Evolutionary conservation across 2,888 invertebrate species (phyloP).

Genomic region (Cryptus armator): DNA sequence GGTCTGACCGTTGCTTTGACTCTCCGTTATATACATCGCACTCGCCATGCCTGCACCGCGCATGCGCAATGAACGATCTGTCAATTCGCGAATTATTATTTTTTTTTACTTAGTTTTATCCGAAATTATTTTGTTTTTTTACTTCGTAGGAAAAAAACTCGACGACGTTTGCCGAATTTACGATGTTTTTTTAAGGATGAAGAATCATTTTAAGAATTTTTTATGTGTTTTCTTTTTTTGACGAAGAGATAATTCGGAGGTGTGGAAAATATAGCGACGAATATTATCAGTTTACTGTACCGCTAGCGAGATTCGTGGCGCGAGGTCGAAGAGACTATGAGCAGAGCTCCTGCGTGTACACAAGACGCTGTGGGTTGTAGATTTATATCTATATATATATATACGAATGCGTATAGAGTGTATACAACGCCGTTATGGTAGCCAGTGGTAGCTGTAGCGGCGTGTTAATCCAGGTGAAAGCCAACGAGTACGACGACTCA

Average conservation of each 20-base stretch:
- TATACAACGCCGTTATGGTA: conserved; percentile 18
- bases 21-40: conserved; percentile 81
- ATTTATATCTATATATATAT: background rate
- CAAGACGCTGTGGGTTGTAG: conserved; percentile 1
- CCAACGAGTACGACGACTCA: conserved; percentile 54
- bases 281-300: conserved; percentile 6
- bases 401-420: conserved; percentile 2
- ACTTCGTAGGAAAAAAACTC: background rate
- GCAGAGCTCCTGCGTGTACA: conserved; percentile 21
- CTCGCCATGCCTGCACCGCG: conserved; percentile 74
- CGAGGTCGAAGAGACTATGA: conserved; percentile 33
- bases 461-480: conserved; percentile 72
- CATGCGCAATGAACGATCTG: background rate
- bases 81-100: background rate
- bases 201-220: conserved; percentile 8
- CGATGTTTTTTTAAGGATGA: conserved; percentile 2
- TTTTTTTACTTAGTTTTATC: background rate
- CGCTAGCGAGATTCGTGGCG: conserved; percentile 9
- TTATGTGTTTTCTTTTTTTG: background rate
- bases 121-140: no score
- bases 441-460: conserved; percentile 52
- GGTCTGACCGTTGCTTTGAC: conserved; percentile 77
- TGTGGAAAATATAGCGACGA: conserved; percentile 1
- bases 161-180: background rate
- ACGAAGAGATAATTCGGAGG: background rate